Percentiles rank a stretch among this genome's conserved stretches.
These are phyloP conservation scores for Papilio polytes DNA, from an alignment of 1,140 invertebrate genomes.

Conservation along the genomic window DNA sequence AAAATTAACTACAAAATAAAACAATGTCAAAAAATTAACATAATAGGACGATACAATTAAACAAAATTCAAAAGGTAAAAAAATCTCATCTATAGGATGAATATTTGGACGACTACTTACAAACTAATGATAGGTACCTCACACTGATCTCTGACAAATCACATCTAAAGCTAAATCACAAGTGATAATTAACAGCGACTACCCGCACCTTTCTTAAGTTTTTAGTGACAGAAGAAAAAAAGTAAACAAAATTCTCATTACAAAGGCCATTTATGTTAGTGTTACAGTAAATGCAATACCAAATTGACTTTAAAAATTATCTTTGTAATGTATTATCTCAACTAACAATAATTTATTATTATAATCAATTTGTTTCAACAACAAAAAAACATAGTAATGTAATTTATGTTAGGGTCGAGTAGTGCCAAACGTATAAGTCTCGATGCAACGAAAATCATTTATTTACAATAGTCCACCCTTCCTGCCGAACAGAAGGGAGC, in stretches of 20 bases:
- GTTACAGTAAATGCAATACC: not conserved
- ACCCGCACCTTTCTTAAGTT: not conserved
- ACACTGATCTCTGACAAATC: slow-evolving; percentile 52
- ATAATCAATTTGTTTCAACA: not conserved
- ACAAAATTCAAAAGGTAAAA: slow-evolving; percentile 63
- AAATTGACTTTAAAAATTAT: not conserved
- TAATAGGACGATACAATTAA: slow-evolving; percentile 62
- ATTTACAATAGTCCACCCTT: slow-evolving; percentile 90
- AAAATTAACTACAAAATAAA: slow-evolving; percentile 65
- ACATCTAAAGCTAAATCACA: slow-evolving; percentile 68
- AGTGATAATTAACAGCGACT: slow-evolving; percentile 51
- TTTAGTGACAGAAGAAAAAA: not conserved
- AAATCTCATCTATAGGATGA: slow-evolving; percentile 50
- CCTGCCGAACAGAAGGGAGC: slow-evolving; percentile 90
- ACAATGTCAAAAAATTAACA: slow-evolving; percentile 71
- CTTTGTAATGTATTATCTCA: not conserved
- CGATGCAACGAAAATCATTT: slow-evolving; percentile 11
- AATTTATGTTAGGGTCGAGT: not conserved
- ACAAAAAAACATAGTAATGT: not conserved
- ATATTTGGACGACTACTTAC: slow-evolving; percentile 46
- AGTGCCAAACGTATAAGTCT: slow-evolving; percentile 2
- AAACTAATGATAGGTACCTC: slow-evolving; percentile 50
- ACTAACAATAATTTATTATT: not conserved
- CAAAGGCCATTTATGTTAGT: not conserved
- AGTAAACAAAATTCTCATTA: not conserved